These are phyloP conservation scores for Callosobruchus maculatus DNA, from an alignment of 2,888 invertebrate genomes.

Conservation along the genomic window DNA sequence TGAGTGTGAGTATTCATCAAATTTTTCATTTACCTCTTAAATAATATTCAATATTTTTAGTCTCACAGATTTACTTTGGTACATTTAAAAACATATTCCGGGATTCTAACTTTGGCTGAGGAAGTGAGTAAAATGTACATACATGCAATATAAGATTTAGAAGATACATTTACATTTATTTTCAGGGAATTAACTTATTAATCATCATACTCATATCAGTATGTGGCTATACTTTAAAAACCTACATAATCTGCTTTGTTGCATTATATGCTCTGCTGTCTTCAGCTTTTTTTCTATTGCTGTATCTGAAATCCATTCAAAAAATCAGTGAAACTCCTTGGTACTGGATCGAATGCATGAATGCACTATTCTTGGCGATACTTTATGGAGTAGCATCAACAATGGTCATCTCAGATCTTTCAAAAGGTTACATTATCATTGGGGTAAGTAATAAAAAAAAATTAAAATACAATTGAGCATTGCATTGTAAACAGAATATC, in stretches of 20 bases:
- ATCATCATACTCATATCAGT: conserved; percentile 8
- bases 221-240: conserved; percentile 12
- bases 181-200: conserved; percentile 14
- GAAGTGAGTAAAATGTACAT: conserved; percentile 19
- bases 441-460: conserved; percentile 31
- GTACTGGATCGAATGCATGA: conserved; percentile 27
- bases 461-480: no score
- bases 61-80: conserved; percentile 19
- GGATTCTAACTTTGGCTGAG: conserved; percentile 23
- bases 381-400: conserved; percentile 16
- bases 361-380: conserved; percentile 13
- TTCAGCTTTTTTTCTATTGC: conserved; percentile 17
- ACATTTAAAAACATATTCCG: conserved; percentile 24
- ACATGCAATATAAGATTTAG: no score
- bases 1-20: not conserved
- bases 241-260: conserved; percentile 9
- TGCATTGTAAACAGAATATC: no score
- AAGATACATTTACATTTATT: no score
- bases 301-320: conserved; percentile 16
- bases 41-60: conserved; percentile 6
- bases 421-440: conserved; percentile 26
- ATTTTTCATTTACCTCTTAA: not conserved
- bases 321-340: conserved; percentile 21
- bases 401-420: conserved; percentile 19
- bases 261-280: conserved; percentile 18